Conservation (phyloP, 2,888 invertebrate species). For the Sarcophaga carnaria region DNA sequence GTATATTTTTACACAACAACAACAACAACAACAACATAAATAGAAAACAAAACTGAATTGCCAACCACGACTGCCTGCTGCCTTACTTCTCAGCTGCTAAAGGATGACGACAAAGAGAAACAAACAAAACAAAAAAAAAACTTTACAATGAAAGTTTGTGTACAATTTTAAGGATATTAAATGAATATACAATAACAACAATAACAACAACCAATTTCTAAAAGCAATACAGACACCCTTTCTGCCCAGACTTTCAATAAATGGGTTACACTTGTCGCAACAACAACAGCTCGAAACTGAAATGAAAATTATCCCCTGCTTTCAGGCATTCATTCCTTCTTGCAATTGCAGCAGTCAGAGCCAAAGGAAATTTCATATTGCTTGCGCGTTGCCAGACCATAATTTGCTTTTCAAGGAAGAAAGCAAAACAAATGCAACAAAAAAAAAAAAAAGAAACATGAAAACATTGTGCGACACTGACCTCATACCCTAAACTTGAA, state of each 20-base stretch:
- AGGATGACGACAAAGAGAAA: not conserved
- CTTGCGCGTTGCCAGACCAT: not conserved
- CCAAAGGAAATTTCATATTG: slow-evolving; percentile 22
- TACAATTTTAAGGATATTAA: not conserved
- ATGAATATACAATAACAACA: too few relatives aligned
- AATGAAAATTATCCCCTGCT: not conserved
- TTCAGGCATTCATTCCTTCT: not conserved
- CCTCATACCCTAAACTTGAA: slow-evolving; percentile 70
- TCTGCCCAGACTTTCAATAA: slow-evolving; percentile 56
- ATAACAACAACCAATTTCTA: too few relatives aligned
- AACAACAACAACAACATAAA: not conserved
- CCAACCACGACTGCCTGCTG: slow-evolving; percentile 34
- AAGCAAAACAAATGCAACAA: slow-evolving; percentile 9
- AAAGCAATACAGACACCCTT: slow-evolving; percentile 28
- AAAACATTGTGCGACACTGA: slow-evolving; percentile 65
- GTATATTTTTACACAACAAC: not conserved
- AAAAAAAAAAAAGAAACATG: slow-evolving; percentile 29
- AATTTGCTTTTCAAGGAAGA: not conserved
- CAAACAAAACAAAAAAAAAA: slow-evolving; percentile 15
- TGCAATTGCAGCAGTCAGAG: slow-evolving; percentile 4
- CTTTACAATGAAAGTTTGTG: slow-evolving; percentile 30
- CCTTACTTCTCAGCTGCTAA: slow-evolving; percentile 41
- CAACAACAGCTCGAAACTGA: slow-evolving; percentile 11
- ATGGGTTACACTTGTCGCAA: slow-evolving; percentile 59
- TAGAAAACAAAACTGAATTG: too few relatives aligned